These are phyloP conservation scores for Apogon hyalosoma DNA, from an alignment of 2,797 vertebrate genomes.

Conservation along the genomic window DNA sequence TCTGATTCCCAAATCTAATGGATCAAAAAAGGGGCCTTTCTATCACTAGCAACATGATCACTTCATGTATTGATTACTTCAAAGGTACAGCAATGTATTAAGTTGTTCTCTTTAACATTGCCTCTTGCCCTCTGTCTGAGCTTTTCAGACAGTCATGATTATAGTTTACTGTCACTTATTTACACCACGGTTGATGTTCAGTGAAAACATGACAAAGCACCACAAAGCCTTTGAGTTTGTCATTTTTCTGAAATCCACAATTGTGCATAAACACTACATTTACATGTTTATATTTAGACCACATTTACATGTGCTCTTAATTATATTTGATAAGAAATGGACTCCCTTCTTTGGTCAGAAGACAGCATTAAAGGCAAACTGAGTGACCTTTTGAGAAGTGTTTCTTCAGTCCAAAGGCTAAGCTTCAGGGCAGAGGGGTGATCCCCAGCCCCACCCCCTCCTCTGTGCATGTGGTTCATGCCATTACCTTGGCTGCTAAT, in stretches of 20 bases:
- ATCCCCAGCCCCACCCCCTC: not conserved
- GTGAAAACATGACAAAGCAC: conserved; percentile 2
- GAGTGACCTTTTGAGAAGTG: not conserved
- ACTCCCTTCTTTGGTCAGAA: not conserved
- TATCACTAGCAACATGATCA: not conserved
- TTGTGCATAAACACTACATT: too few species aligned
- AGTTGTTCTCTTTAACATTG: conserved; percentile 9
- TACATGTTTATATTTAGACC: too few species aligned
- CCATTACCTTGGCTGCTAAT: not conserved
- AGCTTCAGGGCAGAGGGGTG: not conserved
- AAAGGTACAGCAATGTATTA: not conserved
- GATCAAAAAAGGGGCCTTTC: conserved; percentile 18
- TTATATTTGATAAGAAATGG: too few species aligned
- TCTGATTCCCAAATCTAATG: conserved; percentile 20
- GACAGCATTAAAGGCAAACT: not conserved
- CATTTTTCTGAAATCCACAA: not conserved
- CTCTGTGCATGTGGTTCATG: too few species aligned
- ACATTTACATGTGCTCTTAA: too few species aligned
- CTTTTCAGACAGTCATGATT: conserved; percentile 4
- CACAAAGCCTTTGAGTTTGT: not conserved
- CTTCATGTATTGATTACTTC: conserved; percentile 20
- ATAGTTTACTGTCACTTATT: conserved; percentile 22
- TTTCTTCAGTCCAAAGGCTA: conserved; percentile 4
- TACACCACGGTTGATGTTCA: conserved; percentile 9
- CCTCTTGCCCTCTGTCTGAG: conserved; percentile 4